Evolutionary conservation across 2,888 invertebrate genomes (phyloP), one percentile per base, ranked within the genome.

Genomic region (Cryptosula pallasiana): DNA sequence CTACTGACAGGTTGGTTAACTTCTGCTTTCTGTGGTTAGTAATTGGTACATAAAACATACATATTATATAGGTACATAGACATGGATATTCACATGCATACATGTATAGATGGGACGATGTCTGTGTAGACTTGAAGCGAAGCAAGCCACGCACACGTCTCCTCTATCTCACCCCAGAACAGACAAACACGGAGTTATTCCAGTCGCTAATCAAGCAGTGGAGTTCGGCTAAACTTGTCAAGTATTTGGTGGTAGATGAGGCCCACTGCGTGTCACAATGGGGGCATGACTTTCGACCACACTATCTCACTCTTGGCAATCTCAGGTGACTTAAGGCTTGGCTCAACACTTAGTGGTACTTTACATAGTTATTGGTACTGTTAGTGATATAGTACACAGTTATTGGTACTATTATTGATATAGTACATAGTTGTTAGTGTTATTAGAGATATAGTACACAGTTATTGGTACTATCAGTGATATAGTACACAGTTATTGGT

Each of bases 91-190:
- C n/a, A n/a, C n/a, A n/a, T n/a, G n/a, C n/a, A n/a, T n/a, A n/a
- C n/a, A n/a, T n/a, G n/a, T n/a, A n/a, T n/a, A n/a, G n/a, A n/a
- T n/a, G n/a, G n/a, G n/a, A n/a, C n/a, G n/a, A n/a, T n/a, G n/a
- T n/a, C 1, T 69, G 81, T 2, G 74, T 74, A 25, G 95, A 96
- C 86, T 86, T 98, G 74, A 89, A 88, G 73, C 88, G 89, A 69
- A 87, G 89, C 77, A 88, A 88, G 75, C 94, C 96, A 0, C 89
- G 88, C 72, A 93, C 91, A 25, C 91, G 90, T 78, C 89, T 99
- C 78, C 87, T 99, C 34, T 99, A 98, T 85, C 90, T 99, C 3
- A 99, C 99, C 0, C 99, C 99, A 0, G 99, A 99, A 85, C 94
- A 95, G 85, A 95, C 94, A 58, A 91, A 91, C 0, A 94, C 94